Conservation (phyloP, 2,113 vertebrate species). For the Protomyctophum bolini region DNA sequence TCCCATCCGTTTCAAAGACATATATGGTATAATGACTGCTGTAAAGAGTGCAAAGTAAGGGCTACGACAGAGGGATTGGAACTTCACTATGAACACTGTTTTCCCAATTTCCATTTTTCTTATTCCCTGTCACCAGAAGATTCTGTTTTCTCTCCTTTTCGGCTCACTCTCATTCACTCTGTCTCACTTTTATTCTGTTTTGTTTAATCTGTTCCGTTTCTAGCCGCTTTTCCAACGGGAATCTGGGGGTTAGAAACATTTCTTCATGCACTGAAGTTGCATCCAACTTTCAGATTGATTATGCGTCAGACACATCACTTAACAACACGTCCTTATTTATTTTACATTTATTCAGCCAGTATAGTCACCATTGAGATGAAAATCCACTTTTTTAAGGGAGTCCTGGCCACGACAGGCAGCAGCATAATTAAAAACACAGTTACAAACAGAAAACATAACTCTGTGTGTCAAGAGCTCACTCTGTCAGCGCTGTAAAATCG, state of each 20-base stretch:
- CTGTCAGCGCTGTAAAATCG: too few species aligned
- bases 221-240: not conserved
- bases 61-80: not conserved
- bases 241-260: not conserved
- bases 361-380: too few species aligned
- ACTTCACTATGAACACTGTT: not conserved
- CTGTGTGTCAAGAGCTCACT: too few species aligned
- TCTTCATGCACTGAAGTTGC: not conserved
- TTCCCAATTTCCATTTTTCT: not conserved
- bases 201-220: not conserved
- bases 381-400: too few species aligned
- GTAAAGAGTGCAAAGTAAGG: not conserved
- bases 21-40: slow-evolving; percentile 13
- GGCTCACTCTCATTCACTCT: not conserved
- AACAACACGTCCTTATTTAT: too few species aligned
- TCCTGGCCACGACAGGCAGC: too few species aligned
- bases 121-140: too few species aligned
- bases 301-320: too few species aligned
- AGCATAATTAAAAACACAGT: too few species aligned
- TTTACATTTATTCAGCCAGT: too few species aligned
- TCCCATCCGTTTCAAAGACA: slow-evolving; percentile 21
- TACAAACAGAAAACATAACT: too few species aligned
- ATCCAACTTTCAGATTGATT: not conserved
- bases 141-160: too few species aligned
- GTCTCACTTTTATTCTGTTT: not conserved